Evolutionary conservation across 2,797 vertebrate genomes (phyloP), one percentile per base, ranked within the genome.

Genomic region (Hybognathus amarus): DNA sequence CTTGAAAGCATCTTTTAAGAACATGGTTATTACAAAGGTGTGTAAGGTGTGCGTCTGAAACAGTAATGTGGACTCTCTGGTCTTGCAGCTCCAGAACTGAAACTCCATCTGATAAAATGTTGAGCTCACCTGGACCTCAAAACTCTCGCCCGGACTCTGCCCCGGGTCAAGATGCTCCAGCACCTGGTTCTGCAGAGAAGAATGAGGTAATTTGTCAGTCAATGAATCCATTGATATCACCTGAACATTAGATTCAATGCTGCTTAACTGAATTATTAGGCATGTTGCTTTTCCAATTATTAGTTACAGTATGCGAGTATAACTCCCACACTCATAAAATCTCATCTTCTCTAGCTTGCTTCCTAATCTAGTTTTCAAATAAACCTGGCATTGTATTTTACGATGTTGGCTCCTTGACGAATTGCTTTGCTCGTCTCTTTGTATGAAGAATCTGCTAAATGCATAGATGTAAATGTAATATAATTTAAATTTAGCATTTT

Each of bases 81-180:
- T 76, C 63, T 50, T 83, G 20, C 76, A 96, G 95, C 76, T 95
- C 94, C 80, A 95, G 95, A 91, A 98, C 97, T 33, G 97, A 99
- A 84, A 99, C 98, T 11, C 98, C 98, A 0, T 95, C 97, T 90
- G 97, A 99, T 90, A 94, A 94, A 75, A 97, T 95, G 94, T 69
- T 97, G 93, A 92, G 89, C 76, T 96, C 96, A 36, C 89, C 90
- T 2, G 92, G 92, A 92, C 90, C 90, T 71, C 94, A 93, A 85
- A 94, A 87, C 77, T 70, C 87, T 68, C 94, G 92, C 63, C 94
- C 96, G 13, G 92, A 84, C 79, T 93, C 96, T 4, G 97, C 96
- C 83, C 97, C 96, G 5, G 96, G 95, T 76, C 95, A 91, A 89
- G 97, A 97, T 24, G 92, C 95, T 9, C 90, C 93, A 1, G 12